phyloP scores from a whole-genome alignment of 2,888 invertebrate species.

The Rotaria macrura region DNA sequence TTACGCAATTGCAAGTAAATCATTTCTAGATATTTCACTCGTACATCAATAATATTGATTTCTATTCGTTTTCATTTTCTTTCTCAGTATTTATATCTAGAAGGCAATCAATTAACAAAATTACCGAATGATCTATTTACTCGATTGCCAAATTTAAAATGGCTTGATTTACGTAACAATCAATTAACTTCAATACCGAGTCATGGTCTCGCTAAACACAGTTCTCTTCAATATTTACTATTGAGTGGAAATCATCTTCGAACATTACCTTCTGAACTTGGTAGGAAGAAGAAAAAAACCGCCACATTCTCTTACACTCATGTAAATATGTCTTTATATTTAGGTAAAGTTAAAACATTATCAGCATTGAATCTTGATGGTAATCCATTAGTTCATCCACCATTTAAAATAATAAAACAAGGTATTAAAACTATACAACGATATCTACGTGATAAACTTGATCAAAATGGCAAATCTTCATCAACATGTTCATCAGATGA shows the following conservation, averaged over 20 bases:
- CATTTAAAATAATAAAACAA: slow-evolving; percentile 41
- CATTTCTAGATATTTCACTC: neutral
- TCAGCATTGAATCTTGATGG: slow-evolving; percentile 44
- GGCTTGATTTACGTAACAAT: slow-evolving; percentile 46
- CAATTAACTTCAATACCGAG: slow-evolving; percentile 42
- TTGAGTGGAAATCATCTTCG: slow-evolving; percentile 44
- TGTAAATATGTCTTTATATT: slow-evolving; percentile 23
- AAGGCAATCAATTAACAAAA: slow-evolving; percentile 42
- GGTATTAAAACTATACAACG: slow-evolving; percentile 42
- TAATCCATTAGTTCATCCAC: slow-evolving; percentile 47
- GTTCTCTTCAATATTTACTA: slow-evolving; percentile 42
- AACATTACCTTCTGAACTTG: slow-evolving; percentile 45
- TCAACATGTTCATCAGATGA: neutral
- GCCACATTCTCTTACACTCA: neutral
- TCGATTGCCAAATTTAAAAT: slow-evolving; percentile 41
- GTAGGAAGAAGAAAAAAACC: slow-evolving; percentile 36
- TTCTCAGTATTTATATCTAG: slow-evolving; percentile 46
- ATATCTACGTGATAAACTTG: slow-evolving; percentile 42
- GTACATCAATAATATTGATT: neutral
- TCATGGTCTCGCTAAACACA: slow-evolving; percentile 41
- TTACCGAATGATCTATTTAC: slow-evolving; percentile 47
- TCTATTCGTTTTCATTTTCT: neutral
- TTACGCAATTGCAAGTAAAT: neutral
- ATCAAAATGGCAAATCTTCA: neutral
- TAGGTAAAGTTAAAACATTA: slow-evolving; percentile 43